Conservation (phyloP, 2,113 vertebrate genomes). For the Eurystomus gularis region DNA sequence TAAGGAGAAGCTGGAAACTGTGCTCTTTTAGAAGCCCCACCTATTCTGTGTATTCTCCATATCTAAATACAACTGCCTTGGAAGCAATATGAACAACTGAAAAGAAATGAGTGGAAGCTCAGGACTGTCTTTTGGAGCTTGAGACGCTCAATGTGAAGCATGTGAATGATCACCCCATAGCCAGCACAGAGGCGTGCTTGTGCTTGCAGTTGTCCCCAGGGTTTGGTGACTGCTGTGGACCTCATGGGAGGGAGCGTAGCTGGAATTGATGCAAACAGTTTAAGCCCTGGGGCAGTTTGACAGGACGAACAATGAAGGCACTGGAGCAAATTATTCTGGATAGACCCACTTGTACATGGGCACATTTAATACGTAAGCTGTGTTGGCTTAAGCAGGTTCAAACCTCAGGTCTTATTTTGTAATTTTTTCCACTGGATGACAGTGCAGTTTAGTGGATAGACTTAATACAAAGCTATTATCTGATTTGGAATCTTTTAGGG, state of each 20-base stretch:
- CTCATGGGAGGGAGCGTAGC: not conserved
- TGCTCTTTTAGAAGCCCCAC: not conserved
- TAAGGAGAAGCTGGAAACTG: not conserved
- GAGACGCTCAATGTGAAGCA: not conserved
- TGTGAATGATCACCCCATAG: accelerated
- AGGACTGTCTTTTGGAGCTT: not conserved
- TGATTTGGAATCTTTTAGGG: not conserved
- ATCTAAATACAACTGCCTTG: not conserved
- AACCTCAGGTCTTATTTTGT: not conserved
- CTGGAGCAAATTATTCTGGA: not conserved
- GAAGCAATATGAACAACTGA: not conserved
- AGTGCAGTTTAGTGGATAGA: not conserved
- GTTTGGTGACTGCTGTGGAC: not conserved
- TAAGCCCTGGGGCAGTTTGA: not conserved
- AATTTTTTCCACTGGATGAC: not conserved
- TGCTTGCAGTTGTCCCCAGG: not conserved
- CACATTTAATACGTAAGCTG: not conserved
- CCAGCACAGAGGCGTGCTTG: accelerated
- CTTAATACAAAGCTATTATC: not conserved
- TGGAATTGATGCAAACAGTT: not conserved
- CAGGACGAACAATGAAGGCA: not conserved
- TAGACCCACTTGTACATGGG: accelerated
- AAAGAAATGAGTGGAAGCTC: not conserved
- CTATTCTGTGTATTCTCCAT: not conserved
- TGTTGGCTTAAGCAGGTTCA: not conserved